Percentiles rank a stretch among this genome's conserved stretches.
Evolutionary conservation across 2,113 vertebrate genomes (phyloP).

Genomic region (Anarhynchus alexandrinus): DNA sequence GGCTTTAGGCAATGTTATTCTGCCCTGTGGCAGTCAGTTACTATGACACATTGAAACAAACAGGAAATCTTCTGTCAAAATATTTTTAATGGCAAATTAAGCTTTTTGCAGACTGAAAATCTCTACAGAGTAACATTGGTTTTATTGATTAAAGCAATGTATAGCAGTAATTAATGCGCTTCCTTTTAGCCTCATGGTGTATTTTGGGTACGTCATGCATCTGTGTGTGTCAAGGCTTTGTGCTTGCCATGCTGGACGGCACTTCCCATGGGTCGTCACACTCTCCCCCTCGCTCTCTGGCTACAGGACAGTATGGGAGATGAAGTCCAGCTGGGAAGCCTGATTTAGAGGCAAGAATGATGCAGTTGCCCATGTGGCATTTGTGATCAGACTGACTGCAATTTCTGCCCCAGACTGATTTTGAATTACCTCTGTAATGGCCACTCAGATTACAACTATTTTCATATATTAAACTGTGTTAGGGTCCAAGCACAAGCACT

Average conservation of each 20-base stretch:
- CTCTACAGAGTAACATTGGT: background rate
- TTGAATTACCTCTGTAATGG: background rate
- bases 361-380: background rate
- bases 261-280: background rate
- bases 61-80: slow-evolving; percentile 33
- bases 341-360: background rate
- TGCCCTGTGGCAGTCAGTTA: slow-evolving; percentile 26
- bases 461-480: background rate
- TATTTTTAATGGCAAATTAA: slow-evolving; percentile 31
- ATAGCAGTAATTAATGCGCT: background rate
- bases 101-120: background rate
- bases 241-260: background rate
- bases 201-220: background rate
- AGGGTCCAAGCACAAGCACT: background rate
- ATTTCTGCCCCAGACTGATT: background rate
- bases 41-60: slow-evolving; percentile 10
- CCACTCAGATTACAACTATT: background rate
- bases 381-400: background rate
- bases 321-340: background rate
- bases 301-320: background rate
- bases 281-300: background rate
- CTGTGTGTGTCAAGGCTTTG: background rate
- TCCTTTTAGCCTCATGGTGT: background rate
- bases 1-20: slow-evolving; percentile 30
- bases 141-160: background rate